A percentile compares a stretch with the other conserved stretches of the same genome.
These are phyloP conservation scores for Parasteatoda lunata DNA, from an alignment of 2,888 invertebrate species.

Conservation along the genomic window DNA sequence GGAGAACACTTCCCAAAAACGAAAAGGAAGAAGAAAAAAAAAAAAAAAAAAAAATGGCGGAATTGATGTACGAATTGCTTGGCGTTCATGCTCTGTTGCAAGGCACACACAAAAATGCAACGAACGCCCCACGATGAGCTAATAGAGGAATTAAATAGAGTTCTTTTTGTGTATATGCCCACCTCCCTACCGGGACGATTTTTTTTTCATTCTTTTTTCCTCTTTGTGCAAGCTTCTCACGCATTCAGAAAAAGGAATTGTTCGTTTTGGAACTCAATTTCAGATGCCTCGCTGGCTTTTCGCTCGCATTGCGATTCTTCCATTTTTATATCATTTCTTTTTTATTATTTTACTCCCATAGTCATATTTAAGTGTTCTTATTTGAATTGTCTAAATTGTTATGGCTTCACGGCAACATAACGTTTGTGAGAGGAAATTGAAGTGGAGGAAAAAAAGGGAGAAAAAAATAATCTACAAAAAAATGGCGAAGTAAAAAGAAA, in stretches of 20 bases:
- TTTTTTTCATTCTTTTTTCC: background rate
- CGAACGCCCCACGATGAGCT: constrained; percentile 35
- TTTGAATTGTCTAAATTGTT: constrained; percentile 68
- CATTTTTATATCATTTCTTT: constrained; percentile 61
- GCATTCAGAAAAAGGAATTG: constrained; percentile 56
- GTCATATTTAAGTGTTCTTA: constrained; percentile 63
- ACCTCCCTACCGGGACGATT: constrained; percentile 17
- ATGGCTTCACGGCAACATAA: constrained; percentile 50
- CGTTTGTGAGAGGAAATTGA: constrained; percentile 37
- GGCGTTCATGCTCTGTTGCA: constrained; percentile 42
- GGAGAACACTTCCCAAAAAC: background rate
- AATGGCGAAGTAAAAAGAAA: constrained; percentile 41
- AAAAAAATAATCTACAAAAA: background rate
- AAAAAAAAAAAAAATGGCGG: constrained; percentile 46
- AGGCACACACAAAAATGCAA: constrained; percentile 18
- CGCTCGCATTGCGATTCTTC: constrained; percentile 31
- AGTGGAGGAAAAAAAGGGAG: constrained; percentile 27
- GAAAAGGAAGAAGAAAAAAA: constrained; percentile 36
- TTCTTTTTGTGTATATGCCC: constrained; percentile 54
- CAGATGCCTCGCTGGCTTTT: constrained; percentile 59
- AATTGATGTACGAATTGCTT: constrained; percentile 43
- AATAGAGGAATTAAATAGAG: constrained; percentile 66
- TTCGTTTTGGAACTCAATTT: constrained; percentile 64
- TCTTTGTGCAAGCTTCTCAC: constrained; percentile 64
- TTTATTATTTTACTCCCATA: constrained; percentile 4